Evolutionary conservation across 2,113 vertebrate species (phyloP).

Genomic region (Chaetodon auriga): DNA sequence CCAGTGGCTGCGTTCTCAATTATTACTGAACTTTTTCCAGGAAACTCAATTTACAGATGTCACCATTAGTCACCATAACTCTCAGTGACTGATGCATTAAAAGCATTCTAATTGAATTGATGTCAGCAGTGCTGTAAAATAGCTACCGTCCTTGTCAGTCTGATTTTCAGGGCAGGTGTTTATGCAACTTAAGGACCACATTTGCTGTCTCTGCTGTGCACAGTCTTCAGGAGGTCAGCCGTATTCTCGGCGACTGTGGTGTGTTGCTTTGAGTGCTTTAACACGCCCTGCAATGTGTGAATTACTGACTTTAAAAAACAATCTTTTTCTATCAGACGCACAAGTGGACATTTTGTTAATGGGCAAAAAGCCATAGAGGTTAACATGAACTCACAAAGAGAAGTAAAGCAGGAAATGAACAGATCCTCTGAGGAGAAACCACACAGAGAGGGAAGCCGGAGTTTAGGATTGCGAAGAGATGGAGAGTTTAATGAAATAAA

Average conservation of each 20-base stretch:
- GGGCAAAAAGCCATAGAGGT: neutral
- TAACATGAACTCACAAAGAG: neutral
- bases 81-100: neutral
- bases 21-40: neutral
- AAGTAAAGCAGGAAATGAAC: neutral
- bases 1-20: neutral
- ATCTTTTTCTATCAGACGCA: neutral
- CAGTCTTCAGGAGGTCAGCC: neutral
- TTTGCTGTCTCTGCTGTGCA: neutral
- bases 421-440: neutral
- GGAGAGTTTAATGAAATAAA: constrained; percentile 13
- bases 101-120: neutral
- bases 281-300: neutral
- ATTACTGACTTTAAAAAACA: neutral
- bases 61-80: neutral
- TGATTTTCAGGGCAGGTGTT: neutral
- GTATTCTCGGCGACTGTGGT: neutral
- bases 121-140: neutral
- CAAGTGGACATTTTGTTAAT: neutral
- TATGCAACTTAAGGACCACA: neutral
- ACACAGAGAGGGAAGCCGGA: neutral
- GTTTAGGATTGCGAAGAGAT: constrained; percentile 2
- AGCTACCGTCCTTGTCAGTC: neutral
- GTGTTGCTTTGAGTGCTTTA: neutral
- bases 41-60: constrained; percentile 7